Evolutionary conservation across 1,140 invertebrate species (phyloP).

Genomic region (Neomicropteryx cornuta): DNA sequence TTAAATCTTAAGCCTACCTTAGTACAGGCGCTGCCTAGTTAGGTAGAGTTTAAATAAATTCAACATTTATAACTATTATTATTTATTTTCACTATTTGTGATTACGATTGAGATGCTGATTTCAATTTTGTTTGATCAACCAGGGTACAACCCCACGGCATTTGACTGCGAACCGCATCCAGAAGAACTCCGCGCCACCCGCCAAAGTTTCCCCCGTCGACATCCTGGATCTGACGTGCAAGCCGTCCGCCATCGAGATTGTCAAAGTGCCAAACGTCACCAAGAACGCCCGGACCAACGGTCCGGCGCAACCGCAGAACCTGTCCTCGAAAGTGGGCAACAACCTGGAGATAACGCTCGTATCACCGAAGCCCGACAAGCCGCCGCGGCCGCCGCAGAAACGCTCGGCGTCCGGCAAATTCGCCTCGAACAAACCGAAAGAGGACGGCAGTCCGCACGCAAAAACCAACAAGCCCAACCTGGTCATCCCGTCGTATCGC

Average conservation of each 20-base stretch:
- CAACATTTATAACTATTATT: too few relatives aligned
- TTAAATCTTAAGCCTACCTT: too few relatives aligned
- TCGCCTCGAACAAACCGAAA: conserved; percentile 27
- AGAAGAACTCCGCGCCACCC: conserved; percentile 21
- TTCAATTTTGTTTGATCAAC: too few relatives aligned
- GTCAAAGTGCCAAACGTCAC: conserved; percentile 27
- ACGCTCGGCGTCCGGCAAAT: conserved; percentile 32
- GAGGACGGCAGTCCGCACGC: conserved; percentile 18
- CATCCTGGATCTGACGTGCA: conserved; percentile 39
- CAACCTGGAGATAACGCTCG: conserved; percentile 50
- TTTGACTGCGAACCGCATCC: conserved; percentile 23
- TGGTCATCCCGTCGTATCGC: conserved; percentile 15
- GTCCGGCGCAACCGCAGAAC: conserved; percentile 22
- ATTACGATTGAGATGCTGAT: too few relatives aligned
- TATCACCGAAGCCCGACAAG: conserved; percentile 29
- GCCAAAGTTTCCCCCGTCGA: conserved; percentile 17
- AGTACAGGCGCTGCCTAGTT: too few relatives aligned
- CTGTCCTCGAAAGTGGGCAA: conserved; percentile 34
- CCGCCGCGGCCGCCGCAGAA: conserved; percentile 25
- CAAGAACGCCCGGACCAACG: conserved; percentile 14
- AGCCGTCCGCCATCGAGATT: conserved; percentile 34
- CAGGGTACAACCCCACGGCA: too few relatives aligned
- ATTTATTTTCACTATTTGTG: too few relatives aligned
- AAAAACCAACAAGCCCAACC: conserved; percentile 18
- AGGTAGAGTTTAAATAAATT: too few relatives aligned